Evolutionary conservation across 1,140 invertebrate genomes (phyloP), one percentile per base, ranked within the genome.

Genomic region (Brachionus angularis): DNA sequence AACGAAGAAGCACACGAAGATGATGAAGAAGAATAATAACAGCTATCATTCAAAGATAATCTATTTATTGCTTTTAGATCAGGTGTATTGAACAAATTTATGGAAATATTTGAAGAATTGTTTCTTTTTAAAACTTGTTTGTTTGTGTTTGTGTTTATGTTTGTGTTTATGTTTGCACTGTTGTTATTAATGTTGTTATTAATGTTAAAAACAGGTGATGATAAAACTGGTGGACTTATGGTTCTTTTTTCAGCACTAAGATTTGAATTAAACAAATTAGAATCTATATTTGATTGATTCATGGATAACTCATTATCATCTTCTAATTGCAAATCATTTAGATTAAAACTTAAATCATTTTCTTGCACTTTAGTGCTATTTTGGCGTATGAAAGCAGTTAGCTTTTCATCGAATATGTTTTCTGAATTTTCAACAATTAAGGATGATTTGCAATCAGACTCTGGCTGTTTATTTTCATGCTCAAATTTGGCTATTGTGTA

Each of bases 1-100:
- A 67, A 67, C 23, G 62, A 67, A 3, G 62, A 67, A 16, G 62
- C 62, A 46, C 62, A 67, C 7, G 62, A 67, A 4, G 62, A 67
- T 29, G 62, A 67, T 25, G 62, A 67, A 14, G 62, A 67, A 16
- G 62, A 67, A 67, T 47, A 67, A 14, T 67, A 49, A 29, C 39
- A 27, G 12, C 16, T 44, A 33, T 47, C 42, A 5, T 44, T 14
- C 16, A 14, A 27, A 16, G 53, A 61, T 23, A 62, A n/a, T 2
- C 34, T 21, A 21, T 42, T 39, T 10, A 14, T 14, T 42, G 16
- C 16, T 42, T n/a, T 5, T 3, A 14, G 4, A 14, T 42, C 10
- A 14, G 14, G 3, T 42, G 3, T 23, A 14, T n/a, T n/a, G n/a
- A n/a, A n/a, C n/a, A n/a, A n/a, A n/a, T n/a, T n/a, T 5, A 58